A percentile compares a stretch with the other conserved stretches of the same genome.
These are phyloP conservation scores for Brachirus orientalis DNA, from an alignment of 2,113 vertebrate species.

Conservation along the genomic window DNA sequence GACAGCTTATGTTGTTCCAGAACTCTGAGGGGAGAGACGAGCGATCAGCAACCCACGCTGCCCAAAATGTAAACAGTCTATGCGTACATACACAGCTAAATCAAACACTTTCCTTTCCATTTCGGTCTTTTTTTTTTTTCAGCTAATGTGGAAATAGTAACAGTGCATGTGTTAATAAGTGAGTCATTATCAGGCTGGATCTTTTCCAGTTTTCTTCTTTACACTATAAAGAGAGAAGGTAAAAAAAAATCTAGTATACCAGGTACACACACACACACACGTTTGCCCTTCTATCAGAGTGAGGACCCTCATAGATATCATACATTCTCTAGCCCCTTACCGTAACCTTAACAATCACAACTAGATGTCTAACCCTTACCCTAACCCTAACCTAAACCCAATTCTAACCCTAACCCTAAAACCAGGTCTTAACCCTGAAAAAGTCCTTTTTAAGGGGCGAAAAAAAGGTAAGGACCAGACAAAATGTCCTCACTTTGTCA, in stretches of 20 bases:
- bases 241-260: background rate
- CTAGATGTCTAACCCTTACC: no score
- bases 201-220: background rate
- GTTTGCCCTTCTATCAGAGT: no score
- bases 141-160: background rate
- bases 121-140: background rate
- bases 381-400: no score
- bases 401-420: no score
- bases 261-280: no score
- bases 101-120: slow-evolving; percentile 7
- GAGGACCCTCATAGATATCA: no score
- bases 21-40: slow-evolving; percentile 81
- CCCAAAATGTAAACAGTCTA: slow-evolving; percentile 25
- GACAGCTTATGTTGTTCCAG: slow-evolving; percentile 96
- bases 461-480: no score
- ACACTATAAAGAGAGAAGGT: background rate
- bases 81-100: slow-evolving; percentile 7
- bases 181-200: background rate
- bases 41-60: slow-evolving; percentile 31
- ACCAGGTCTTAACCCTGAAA: no score
- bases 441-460: no score
- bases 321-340: no score
- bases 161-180: background rate
- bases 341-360: no score
- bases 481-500: no score